Conservation (phyloP, 2,888 invertebrate genomes). For the Apamea epomidion region DNA sequence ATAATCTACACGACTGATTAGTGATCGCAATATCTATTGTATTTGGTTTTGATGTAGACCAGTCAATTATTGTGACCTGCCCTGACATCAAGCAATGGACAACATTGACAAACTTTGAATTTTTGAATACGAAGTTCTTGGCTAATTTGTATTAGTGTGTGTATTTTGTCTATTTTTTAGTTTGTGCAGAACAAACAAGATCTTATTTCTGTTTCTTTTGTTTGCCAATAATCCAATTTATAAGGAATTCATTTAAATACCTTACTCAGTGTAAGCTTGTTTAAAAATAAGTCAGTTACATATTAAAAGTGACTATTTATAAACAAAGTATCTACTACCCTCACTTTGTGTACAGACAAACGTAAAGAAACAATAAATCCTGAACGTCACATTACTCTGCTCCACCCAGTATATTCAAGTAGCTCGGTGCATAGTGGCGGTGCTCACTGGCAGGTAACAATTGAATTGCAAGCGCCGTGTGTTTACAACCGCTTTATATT, state of each 20-base stretch:
- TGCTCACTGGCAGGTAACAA: slow-evolving; percentile 61
- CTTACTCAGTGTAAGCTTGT: not conserved
- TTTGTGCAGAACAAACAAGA: not conserved
- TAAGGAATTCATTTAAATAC: not conserved
- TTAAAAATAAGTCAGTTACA: not conserved
- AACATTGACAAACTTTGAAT: not conserved
- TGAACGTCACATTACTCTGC: slow-evolving; percentile 12
- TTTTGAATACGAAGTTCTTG: not conserved
- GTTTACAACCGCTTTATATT: slow-evolving; percentile 65
- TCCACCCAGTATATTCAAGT: not conserved
- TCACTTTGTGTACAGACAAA: slow-evolving; percentile 7
- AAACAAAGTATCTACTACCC: slow-evolving; percentile 14
- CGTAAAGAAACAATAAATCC: slow-evolving; percentile 35
- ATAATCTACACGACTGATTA: not conserved
- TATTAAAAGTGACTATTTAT: not conserved
- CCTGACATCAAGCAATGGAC: not conserved
- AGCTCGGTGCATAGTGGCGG: not conserved
- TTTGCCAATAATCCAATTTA: not conserved
- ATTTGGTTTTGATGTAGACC: too few species aligned
- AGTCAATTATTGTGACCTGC: not conserved
- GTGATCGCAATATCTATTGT: not conserved
- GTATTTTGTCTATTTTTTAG: not conserved
- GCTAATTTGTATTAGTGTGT: not conserved
- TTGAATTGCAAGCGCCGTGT: slow-evolving; percentile 58
- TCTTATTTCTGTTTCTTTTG: not conserved